Conservation (phyloP, 2,797 vertebrate species). For the Macrochelys suwanniensis region DNA sequence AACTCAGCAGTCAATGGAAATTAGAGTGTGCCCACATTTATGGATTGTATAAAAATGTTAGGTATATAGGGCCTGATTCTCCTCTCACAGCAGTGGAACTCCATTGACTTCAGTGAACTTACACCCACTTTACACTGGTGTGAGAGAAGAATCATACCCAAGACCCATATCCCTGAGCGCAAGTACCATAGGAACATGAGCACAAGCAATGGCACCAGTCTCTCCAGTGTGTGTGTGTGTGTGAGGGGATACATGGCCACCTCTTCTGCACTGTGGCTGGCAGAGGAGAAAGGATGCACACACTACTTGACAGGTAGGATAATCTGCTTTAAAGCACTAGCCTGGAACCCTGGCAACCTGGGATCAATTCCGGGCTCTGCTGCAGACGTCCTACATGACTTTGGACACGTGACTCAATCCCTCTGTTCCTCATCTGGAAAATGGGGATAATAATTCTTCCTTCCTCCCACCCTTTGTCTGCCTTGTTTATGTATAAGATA, state of each 20-base stretch:
- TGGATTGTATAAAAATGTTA: accelerated
- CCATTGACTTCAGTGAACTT: neutral
- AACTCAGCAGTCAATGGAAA: neutral
- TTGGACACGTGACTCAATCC: neutral
- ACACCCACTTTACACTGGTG: accelerated
- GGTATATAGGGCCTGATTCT: neutral
- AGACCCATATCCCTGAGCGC: neutral
- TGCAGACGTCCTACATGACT: neutral
- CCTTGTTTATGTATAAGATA: neutral
- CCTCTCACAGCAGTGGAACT: neutral
- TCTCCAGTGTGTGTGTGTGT: neutral
- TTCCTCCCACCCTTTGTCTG: neutral
- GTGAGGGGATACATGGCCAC: neutral
- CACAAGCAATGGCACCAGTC: neutral
- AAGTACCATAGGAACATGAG: neutral
- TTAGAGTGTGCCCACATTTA: accelerated
- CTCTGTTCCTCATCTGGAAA: neutral
- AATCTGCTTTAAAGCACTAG: neutral
- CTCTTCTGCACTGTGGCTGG: neutral
- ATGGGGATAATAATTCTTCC: neutral
- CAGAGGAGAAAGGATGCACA: neutral
- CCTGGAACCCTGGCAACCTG: neutral
- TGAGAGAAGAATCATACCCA: neutral
- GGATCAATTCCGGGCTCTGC: neutral
- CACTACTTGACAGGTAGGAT: neutral